phyloP scores from a whole-genome alignment of 2,797 vertebrate genomes.

The Lemur catta region DNA sequence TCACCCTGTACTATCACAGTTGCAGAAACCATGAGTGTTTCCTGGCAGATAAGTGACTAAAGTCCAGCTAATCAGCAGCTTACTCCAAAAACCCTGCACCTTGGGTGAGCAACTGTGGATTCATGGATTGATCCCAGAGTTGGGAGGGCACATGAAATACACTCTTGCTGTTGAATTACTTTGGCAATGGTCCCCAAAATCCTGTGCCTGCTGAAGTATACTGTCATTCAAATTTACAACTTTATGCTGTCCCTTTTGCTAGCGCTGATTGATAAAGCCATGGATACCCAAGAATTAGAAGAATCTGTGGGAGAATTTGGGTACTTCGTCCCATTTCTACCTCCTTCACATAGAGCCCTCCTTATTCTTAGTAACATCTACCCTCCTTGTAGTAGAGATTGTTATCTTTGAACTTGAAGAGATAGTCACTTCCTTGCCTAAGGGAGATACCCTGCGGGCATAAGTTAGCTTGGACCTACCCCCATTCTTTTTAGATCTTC shows the following conservation, averaged over 20 bases:
- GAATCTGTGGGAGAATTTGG: not conserved
- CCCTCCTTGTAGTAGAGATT: not conserved
- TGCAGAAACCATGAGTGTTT: not conserved
- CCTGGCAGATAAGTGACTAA: not conserved
- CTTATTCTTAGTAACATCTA: not conserved
- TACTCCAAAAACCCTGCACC: not conserved
- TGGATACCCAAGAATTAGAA: not conserved
- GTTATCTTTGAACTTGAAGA: not conserved
- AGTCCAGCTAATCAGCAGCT: not conserved
- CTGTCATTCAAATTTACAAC: not conserved
- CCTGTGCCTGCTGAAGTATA: not conserved
- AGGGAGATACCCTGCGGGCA: not conserved
- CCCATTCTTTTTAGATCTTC: not conserved
- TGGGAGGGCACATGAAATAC: not conserved
- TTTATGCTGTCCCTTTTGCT: not conserved
- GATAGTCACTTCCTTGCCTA: not conserved
- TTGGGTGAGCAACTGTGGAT: not conserved
- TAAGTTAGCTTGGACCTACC: not conserved
- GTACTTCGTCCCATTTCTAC: not conserved
- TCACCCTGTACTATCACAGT: not conserved
- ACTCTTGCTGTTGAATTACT: not conserved
- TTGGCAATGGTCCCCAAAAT: not conserved
- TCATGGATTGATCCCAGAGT: not conserved
- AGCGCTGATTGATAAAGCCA: not conserved
- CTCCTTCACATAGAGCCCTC: not conserved